A percentile compares a stretch with the other conserved stretches of the same genome.
Evolutionary conservation across 2,113 vertebrate species (phyloP).

Genomic region (Scomber colias): DNA sequence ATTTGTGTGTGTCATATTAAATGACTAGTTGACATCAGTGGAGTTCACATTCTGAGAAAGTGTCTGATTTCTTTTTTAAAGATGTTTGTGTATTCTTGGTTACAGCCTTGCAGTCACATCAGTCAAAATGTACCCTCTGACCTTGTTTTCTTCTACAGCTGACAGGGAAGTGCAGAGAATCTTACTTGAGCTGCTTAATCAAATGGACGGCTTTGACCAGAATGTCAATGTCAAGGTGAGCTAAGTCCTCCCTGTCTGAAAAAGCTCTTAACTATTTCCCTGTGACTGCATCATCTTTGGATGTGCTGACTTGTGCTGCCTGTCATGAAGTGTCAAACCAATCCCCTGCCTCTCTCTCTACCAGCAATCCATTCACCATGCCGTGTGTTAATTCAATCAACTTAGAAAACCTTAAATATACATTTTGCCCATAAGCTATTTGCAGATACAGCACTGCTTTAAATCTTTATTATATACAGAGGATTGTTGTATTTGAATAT

Average conservation of each 20-base stretch:
- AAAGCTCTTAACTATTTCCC: slow-evolving; percentile 8
- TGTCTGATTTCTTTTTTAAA: background rate
- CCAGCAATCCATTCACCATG: background rate
- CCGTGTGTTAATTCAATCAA: background rate
- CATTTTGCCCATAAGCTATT: background rate
- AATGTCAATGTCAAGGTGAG: slow-evolving; percentile 95
- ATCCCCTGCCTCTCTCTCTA: too few species aligned
- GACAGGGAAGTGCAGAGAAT: slow-evolving; percentile 95
- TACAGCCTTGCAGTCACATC: background rate
- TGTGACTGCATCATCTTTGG: background rate
- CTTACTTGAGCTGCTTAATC: slow-evolving; percentile 94
- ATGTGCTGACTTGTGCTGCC: background rate
- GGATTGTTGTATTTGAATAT: background rate
- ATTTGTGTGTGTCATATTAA: too few species aligned
- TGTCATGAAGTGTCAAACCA: background rate
- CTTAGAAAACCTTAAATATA: background rate
- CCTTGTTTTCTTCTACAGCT: slow-evolving; percentile 78
- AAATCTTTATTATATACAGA: background rate
- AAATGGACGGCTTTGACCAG: slow-evolving; percentile 98
- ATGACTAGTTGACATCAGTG: too few species aligned
- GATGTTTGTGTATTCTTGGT: background rate
- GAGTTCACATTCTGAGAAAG: too few species aligned
- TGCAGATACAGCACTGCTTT: background rate
- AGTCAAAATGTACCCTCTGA: background rate
- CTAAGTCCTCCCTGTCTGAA: background rate